A percentile compares a stretch with the other conserved stretches of the same genome.
Conservation (phyloP, 2,113 vertebrate species). For the Synodontis membranacea region DNA sequence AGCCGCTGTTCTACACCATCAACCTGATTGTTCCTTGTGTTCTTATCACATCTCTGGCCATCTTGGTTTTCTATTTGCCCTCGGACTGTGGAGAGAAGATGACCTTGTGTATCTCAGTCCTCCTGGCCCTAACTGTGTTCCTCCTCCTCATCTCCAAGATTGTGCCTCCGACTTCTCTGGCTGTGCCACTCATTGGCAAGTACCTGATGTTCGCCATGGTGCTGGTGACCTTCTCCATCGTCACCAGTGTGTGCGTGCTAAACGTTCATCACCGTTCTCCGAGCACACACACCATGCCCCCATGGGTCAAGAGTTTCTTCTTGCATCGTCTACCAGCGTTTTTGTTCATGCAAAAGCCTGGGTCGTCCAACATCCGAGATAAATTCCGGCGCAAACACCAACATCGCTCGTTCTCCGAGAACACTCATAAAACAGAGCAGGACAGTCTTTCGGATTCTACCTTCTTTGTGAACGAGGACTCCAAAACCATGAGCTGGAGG, state of each 20-base stretch:
- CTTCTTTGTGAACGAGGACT: constrained; percentile 71
- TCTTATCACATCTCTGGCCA: constrained; percentile 78
- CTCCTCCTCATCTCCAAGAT: constrained; percentile 82
- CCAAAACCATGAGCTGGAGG: constrained; percentile 70
- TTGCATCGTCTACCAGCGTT: constrained; percentile 70
- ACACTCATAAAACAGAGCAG: constrained; percentile 32
- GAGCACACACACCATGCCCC: constrained; percentile 80
- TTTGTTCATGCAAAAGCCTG: constrained; percentile 76
- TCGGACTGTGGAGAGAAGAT: constrained; percentile 82
- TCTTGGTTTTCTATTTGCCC: constrained; percentile 80
- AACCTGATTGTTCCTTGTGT: constrained; percentile 80
- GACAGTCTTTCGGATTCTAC: constrained; percentile 60
- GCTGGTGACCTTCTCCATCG: constrained; percentile 81
- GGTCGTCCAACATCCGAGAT: constrained; percentile 70
- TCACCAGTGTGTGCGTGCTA: constrained; percentile 80
- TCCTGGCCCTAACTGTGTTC: constrained; percentile 79
- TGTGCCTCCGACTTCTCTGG: constrained; percentile 78
- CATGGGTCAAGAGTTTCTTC: constrained; percentile 76
- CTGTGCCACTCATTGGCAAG: constrained; percentile 80
- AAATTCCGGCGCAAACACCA: constrained; percentile 70
- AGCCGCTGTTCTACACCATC: constrained; percentile 81
- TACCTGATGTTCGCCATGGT: constrained; percentile 82
- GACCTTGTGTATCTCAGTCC: constrained; percentile 79
- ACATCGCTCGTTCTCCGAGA: constrained; percentile 62
- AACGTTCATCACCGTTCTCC: constrained; percentile 80